Evolutionary conservation across 2,113 vertebrate genomes (phyloP).

Genomic region (Heteronetta atricapilla): DNA sequence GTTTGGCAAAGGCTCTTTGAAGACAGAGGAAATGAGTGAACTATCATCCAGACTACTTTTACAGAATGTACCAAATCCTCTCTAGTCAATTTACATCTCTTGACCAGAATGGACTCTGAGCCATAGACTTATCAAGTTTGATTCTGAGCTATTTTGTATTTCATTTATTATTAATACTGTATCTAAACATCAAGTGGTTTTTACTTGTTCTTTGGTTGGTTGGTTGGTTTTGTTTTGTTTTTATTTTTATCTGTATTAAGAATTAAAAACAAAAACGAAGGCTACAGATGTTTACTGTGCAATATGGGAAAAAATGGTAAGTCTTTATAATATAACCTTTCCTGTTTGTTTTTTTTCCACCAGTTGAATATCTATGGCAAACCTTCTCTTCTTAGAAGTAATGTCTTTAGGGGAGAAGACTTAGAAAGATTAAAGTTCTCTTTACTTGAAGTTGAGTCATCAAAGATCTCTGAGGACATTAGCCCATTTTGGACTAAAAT

Average conservation of each 20-base stretch:
- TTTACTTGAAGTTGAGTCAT: neutral
- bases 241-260: neutral
- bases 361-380: neutral
- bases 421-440: neutral
- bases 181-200: neutral
- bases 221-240: neutral
- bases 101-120: neutral
- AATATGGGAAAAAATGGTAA: neutral
- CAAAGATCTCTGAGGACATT: neutral
- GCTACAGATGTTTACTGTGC: neutral
- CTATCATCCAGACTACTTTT: conserved; percentile 3
- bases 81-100: neutral
- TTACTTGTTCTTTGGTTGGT: neutral
- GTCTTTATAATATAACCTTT: neutral
- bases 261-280: neutral
- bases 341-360: neutral
- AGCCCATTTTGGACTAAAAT: neutral
- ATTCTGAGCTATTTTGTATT: neutral
- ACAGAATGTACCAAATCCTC: neutral
- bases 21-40: neutral
- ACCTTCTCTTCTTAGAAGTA: neutral
- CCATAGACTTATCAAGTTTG: neutral
- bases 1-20: neutral
- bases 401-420: neutral
- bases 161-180: neutral